Evolutionary conservation across 2,113 vertebrate genomes (phyloP), one percentile per base, ranked within the genome.

Genomic region (Conger conger): DNA sequence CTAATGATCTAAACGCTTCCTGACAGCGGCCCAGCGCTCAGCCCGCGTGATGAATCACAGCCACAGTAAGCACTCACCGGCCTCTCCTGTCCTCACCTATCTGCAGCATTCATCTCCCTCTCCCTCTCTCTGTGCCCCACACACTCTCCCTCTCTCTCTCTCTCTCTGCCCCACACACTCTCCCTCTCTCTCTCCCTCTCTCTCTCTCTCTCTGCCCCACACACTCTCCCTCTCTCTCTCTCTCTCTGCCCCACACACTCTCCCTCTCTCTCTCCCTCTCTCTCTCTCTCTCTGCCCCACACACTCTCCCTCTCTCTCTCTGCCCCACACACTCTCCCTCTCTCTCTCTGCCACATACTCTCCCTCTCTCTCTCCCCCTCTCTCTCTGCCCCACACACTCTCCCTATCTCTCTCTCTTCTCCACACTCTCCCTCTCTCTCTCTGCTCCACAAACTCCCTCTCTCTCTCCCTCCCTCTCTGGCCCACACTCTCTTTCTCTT

Each of bases 1-100:
- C 79, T 86, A 90, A 91, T 88, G 88, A 93, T 91, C 89, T 86
- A 91, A 92, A 91, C 83, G 87, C 84, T 88, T 81, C 42, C 79
- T 89, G 91, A 93, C 91, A 88, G 89, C 87, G 17, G 84, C 86
- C 87, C 86, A 33, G 45, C 83, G 81, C 89, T 86, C 87, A 80
- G 86, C 81, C 40, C 79, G 85, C 84, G 85, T 91, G 89, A 90
- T 91, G 90, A 91, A 92, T 92, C 88, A 89, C 89, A 88, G 37
- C 23, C 1, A 0, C 50, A 36, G 50, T 23, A 57, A 36, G 30
- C n/a, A 1, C 35, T 27, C 3, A 2, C 42, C 8, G 5, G 42
- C 27, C 86, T 35, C 57, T 18, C 79, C 79, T 18, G 80, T 76
- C 50, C n/a, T 23, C 76, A 42, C 60, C 80, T 13, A 18, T 42